Conservation (phyloP, 2,888 invertebrate genomes). For the Dastarcus helophoroides region DNA sequence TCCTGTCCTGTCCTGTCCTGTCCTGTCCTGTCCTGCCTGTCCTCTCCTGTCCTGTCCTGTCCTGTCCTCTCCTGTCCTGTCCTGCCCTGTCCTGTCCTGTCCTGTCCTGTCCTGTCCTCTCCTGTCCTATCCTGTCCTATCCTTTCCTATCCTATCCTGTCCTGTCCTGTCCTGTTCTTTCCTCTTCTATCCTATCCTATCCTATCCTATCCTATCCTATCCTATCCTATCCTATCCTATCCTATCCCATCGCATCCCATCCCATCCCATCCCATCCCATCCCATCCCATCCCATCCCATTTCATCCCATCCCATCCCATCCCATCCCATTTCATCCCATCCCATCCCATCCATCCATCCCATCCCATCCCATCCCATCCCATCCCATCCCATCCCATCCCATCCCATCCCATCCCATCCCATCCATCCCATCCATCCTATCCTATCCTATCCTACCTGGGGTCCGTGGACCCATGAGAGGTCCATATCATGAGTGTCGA, state of each 20-base stretch:
- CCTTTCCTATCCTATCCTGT: too few relatives aligned
- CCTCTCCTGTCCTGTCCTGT: constrained; percentile 13
- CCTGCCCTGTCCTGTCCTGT: constrained; percentile 8
- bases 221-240: too few relatives aligned
- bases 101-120: constrained; percentile 6
- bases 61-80: constrained; percentile 8
- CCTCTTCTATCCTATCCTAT: too few relatives aligned
- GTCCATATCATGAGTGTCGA: too few relatives aligned
- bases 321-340: constrained; percentile 1
- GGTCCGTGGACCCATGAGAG: too few relatives aligned
- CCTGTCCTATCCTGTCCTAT: background rate
- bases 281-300: background rate
- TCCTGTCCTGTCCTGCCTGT: constrained; percentile 10
- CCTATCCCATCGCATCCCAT: background rate
- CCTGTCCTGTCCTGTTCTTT: too few relatives aligned
- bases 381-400: background rate
- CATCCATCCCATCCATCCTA: too few relatives aligned
- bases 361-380: background rate
- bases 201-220: too few relatives aligned
- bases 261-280: background rate
- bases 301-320: constrained; percentile 4
- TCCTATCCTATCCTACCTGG: too few relatives aligned
- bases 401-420: background rate
- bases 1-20: constrained; percentile 10
- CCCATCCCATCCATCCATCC: background rate